These are phyloP conservation scores for Stenchaetothrips biformis DNA, from an alignment of 2,888 invertebrate species.

Conservation along the genomic window DNA sequence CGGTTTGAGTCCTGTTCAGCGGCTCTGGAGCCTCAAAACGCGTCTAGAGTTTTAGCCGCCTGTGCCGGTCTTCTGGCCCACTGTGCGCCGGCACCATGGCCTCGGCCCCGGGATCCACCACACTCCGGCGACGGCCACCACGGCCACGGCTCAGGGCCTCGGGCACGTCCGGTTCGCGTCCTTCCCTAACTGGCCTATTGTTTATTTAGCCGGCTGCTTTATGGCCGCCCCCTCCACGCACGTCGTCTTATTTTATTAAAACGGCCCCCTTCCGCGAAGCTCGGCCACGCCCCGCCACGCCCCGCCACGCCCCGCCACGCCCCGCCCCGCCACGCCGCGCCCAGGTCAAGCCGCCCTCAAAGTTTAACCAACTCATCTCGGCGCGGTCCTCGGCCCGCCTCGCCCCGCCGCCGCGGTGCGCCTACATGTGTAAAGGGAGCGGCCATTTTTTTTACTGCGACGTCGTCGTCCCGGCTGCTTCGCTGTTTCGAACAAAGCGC, in stretches of 20 bases:
- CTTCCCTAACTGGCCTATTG: slow-evolving; percentile 2
- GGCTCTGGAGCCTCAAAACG: too few species aligned
- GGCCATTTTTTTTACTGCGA: too few species aligned
- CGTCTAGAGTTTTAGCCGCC: too few species aligned
- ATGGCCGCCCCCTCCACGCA: background rate
- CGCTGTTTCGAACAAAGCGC: too few species aligned
- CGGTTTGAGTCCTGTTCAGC: too few species aligned
- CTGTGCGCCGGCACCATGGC: too few species aligned
- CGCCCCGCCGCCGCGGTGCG: background rate
- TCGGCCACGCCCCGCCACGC: background rate
- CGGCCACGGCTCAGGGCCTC: background rate
- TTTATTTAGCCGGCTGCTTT: slow-evolving; percentile 11
- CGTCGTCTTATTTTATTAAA: slow-evolving; percentile 22
- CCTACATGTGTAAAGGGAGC: background rate
- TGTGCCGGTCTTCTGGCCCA: too few species aligned
- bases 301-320: background rate
- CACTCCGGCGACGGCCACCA: too few species aligned
- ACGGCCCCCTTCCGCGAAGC: background rate
- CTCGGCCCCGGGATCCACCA: too few species aligned
- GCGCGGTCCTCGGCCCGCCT: background rate
- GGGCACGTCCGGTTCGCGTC: background rate
- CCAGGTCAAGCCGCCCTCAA: slow-evolving; percentile 1
- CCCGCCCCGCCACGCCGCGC: background rate
- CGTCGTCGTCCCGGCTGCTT: too few species aligned
- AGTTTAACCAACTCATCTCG: slow-evolving; percentile 20